A percentile compares a stretch with the other conserved stretches of the same genome.
These are phyloP conservation scores for Erebia ligea DNA, from an alignment of 2,888 invertebrate genomes.

Conservation along the genomic window DNA sequence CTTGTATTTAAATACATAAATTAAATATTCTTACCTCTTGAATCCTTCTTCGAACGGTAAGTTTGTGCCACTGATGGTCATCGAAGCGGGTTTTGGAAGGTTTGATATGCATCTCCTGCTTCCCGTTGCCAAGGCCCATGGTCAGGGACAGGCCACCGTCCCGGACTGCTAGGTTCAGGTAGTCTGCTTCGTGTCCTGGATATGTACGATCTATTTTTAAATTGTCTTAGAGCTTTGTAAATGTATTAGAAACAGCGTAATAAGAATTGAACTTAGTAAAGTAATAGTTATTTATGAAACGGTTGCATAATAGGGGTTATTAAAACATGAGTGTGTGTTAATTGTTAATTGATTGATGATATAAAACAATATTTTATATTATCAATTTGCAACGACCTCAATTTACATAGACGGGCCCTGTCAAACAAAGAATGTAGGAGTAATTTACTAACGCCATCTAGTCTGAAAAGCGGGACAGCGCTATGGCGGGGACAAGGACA, in stretches of 20 bases:
- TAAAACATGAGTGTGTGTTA: too few species aligned
- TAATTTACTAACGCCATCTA: too few species aligned
- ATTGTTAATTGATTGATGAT: too few species aligned
- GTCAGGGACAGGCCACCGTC: slow-evolving; percentile 95
- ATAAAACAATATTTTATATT: too few species aligned
- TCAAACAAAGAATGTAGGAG: too few species aligned
- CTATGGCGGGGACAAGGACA: too few species aligned
- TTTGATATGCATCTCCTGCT: slow-evolving; percentile 94
- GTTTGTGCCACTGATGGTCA: slow-evolving; percentile 98
- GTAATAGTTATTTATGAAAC: too few species aligned
- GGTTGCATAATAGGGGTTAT: too few species aligned
- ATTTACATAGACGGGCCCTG: too few species aligned
- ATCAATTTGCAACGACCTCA: too few species aligned
- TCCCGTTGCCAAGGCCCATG: slow-evolving; percentile 95
- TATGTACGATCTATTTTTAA: slow-evolving; percentile 18
- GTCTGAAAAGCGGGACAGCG: too few species aligned
- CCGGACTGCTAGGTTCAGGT: slow-evolving; percentile 93
- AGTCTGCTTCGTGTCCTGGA: slow-evolving; percentile 94
- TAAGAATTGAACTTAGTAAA: too few species aligned
- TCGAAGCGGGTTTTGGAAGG: slow-evolving; percentile 95
- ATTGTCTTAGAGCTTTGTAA: slow-evolving; percentile 13
- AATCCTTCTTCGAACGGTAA: slow-evolving; percentile 93
- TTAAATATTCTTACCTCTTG: slow-evolving; percentile 87
- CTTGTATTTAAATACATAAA: not conserved
- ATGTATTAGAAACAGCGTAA: not conserved